phyloP scores from a whole-genome alignment of 2,797 vertebrate genomes.

The Poecilia wingei region DNA sequence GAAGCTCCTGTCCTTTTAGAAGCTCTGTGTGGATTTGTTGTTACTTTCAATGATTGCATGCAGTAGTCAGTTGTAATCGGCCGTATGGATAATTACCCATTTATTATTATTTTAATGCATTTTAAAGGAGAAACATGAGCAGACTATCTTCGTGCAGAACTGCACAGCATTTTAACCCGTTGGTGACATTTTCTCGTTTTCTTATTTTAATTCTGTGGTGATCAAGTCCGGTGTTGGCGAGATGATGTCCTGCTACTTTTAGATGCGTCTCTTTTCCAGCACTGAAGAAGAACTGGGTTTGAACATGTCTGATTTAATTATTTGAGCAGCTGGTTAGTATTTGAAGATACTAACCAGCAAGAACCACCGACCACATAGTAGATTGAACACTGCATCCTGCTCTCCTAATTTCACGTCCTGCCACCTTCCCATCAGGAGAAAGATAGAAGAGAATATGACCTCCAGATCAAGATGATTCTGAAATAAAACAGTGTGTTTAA shows the following conservation, averaged over 20 bases:
- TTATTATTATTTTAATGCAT: background rate
- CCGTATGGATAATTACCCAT: background rate
- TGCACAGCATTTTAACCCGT: background rate
- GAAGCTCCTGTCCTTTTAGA: too few relatives aligned
- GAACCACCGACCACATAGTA: background rate
- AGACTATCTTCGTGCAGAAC: background rate
- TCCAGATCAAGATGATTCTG: background rate
- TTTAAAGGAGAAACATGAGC: background rate
- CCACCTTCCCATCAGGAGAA: background rate
- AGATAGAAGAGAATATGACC: background rate
- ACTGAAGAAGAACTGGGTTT: background rate
- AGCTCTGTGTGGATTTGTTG: background rate
- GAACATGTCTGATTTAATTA: background rate
- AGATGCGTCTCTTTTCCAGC: background rate
- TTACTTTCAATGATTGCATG: background rate
- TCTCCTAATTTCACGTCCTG: background rate
- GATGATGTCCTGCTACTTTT: background rate
- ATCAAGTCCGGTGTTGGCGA: background rate
- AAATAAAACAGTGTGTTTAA: background rate
- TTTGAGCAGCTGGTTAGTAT: background rate
- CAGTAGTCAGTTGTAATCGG: background rate
- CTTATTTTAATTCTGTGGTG: background rate
- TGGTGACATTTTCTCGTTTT: background rate
- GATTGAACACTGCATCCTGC: background rate
- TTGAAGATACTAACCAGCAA: background rate